Conservation (phyloP, 1,140 invertebrate genomes). For the Philopotamus ludificatus region DNA sequence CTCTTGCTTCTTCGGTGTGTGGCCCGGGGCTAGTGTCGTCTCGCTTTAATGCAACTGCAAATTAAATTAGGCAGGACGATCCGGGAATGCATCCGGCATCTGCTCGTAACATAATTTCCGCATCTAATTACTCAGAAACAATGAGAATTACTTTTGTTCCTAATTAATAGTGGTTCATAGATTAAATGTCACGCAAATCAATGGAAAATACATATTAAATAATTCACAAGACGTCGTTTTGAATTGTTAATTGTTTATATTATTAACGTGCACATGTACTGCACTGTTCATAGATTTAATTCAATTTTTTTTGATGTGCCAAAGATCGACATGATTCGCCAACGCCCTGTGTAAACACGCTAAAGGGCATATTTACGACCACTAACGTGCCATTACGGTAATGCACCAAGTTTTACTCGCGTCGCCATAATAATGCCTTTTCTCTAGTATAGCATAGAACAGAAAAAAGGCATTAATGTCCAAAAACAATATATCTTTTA, state of each 20-base stretch:
- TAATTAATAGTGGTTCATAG: too few species aligned
- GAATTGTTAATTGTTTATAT: too few species aligned
- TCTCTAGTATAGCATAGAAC: background rate
- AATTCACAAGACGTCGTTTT: too few species aligned
- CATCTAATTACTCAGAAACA: background rate
- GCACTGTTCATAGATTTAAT: too few species aligned
- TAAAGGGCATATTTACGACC: conserved; percentile 10
- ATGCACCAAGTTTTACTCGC: conserved; percentile 23
- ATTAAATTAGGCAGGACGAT: background rate
- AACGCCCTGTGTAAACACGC: background rate
- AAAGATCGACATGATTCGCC: background rate
- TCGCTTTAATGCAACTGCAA: background rate
- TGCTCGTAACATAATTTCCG: background rate
- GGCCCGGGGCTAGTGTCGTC: background rate
- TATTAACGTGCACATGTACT: too few species aligned
- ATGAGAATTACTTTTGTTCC: too few species aligned
- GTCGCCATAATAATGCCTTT: conserved; percentile 11
- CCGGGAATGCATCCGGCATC: background rate
- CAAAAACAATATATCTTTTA: conserved; percentile 31
- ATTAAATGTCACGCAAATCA: too few species aligned
- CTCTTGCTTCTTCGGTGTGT: background rate
- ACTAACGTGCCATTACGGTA: conserved; percentile 21
- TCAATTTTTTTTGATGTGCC: background rate
- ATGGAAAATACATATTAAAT: too few species aligned
- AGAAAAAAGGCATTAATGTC: conserved; percentile 23